phyloP scores from a whole-genome alignment of 2,888 invertebrate genomes.

The Brachyptera putata region DNA sequence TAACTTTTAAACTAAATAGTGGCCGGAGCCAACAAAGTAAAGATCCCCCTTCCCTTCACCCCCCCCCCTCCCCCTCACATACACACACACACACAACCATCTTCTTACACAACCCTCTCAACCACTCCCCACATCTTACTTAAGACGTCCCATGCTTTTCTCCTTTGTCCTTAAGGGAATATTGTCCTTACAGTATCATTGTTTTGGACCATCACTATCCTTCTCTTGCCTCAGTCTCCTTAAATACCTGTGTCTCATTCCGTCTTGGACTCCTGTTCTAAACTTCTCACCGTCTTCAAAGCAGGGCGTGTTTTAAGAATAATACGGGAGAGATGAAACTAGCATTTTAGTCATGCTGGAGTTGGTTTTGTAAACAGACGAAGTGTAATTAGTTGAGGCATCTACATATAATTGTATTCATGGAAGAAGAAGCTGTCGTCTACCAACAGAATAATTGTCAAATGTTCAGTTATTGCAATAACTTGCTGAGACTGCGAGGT shows the following conservation, averaged over 20 bases:
- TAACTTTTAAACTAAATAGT: conserved; percentile 22
- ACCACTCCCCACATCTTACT: conserved; percentile 7
- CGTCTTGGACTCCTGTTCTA: too few species aligned
- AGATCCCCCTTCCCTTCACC: neutral
- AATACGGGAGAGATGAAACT: too few species aligned
- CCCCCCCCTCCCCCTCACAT: neutral
- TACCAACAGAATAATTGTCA: too few species aligned
- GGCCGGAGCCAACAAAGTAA: conserved; percentile 16
- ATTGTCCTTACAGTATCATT: neutral
- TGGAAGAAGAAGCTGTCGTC: too few species aligned
- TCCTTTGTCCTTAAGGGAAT: conserved; percentile 1
- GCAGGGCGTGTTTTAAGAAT: too few species aligned
- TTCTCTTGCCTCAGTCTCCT: neutral
- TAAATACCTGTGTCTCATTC: neutral
- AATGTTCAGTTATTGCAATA: too few species aligned
- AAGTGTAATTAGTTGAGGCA: too few species aligned
- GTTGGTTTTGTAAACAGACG: too few species aligned
- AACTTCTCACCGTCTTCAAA: too few species aligned
- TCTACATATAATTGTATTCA: too few species aligned
- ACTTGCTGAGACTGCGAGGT: too few species aligned
- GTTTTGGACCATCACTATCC: neutral
- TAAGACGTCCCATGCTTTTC: neutral
- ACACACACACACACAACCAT: neutral
- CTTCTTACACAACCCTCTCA: neutral
- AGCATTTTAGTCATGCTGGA: too few species aligned